Conservation (phyloP, 2,797 vertebrate species). For the Eulemur rubriventer region DNA sequence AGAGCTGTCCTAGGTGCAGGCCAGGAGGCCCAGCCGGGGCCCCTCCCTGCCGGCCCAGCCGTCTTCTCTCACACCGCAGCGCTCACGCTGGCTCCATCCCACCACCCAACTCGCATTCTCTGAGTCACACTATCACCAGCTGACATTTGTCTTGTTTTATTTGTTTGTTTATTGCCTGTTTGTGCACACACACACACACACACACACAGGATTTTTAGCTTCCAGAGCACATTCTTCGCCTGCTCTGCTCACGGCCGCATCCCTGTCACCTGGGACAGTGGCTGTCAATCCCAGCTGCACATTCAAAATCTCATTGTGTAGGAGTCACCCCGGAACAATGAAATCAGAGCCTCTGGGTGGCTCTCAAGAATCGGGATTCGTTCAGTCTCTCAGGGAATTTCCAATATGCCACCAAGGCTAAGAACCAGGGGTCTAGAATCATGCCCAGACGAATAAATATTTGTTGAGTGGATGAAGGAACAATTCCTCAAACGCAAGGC, state of each 20-base stretch:
- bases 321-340: background rate
- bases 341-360: background rate
- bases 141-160: background rate
- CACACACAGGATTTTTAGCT: background rate
- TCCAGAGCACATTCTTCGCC: background rate
- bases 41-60: accelerated
- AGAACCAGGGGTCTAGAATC: background rate
- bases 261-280: background rate
- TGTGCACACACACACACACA: background rate
- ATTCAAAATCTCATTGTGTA: background rate
- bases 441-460: too few species aligned
- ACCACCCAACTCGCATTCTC: accelerated
- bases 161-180: background rate
- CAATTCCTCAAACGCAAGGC: background rate
- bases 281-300: background rate
- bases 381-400: background rate
- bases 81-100: accelerated
- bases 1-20: background rate
- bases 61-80: accelerated
- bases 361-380: background rate
- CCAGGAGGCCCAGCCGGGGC: background rate
- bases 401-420: background rate
- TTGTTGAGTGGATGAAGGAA: background rate
- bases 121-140: background rate
- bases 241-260: background rate